These are phyloP conservation scores for Nothocercus nigrocapillus DNA, from an alignment of 2,113 vertebrate genomes.

Conservation along the genomic window DNA sequence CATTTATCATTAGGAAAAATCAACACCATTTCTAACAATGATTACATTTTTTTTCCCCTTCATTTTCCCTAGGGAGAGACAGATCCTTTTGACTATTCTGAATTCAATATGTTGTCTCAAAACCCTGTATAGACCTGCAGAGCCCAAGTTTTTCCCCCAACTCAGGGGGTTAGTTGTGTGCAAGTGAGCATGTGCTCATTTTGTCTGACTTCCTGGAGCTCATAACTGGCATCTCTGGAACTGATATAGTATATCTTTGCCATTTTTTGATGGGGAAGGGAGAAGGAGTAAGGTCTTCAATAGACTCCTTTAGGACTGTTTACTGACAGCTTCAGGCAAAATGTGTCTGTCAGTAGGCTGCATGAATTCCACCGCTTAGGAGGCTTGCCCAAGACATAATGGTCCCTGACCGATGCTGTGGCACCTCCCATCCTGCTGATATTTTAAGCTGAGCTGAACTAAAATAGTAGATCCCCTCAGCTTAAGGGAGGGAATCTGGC, in stretches of 20 bases:
- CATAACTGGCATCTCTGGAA: neutral
- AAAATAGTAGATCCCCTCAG: neutral
- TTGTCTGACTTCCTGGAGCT: neutral
- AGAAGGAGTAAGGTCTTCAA: neutral
- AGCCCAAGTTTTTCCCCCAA: neutral
- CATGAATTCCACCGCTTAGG: neutral
- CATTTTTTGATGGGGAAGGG: neutral
- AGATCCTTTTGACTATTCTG: neutral
- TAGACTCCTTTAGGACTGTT: neutral
- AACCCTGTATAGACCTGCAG: neutral
- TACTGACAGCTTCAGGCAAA: neutral
- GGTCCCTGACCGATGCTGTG: neutral
- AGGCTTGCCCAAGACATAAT: neutral
- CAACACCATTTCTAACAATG: constrained; percentile 52
- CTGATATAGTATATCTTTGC: neutral
- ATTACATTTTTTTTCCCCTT: constrained; percentile 8
- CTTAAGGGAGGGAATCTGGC: accelerated
- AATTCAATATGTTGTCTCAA: neutral
- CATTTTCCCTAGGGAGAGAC: constrained; percentile 1
- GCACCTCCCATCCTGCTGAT: neutral
- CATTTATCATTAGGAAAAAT: constrained; percentile 74
- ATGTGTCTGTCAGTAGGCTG: neutral
- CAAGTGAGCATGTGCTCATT: accelerated
- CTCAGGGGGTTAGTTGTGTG: neutral
- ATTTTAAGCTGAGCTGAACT: neutral